phyloP scores from a whole-genome alignment of 2,888 invertebrate species.

The Trichogramma dendrolimi region DNA sequence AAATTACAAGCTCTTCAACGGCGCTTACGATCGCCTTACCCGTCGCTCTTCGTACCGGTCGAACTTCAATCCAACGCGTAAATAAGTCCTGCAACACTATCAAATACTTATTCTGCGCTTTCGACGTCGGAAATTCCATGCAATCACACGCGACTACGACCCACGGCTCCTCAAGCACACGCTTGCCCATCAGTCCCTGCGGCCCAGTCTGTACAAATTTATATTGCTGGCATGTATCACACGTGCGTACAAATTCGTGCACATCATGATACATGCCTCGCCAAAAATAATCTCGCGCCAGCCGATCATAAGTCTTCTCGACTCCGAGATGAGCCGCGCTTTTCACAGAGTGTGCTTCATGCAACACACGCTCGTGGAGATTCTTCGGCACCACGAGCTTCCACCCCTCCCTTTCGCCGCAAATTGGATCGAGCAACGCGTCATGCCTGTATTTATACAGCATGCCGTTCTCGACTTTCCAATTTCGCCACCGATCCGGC shows the following conservation, averaged over 20 bases:
- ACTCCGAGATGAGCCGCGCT: conserved; percentile 8
- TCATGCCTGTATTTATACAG: neutral
- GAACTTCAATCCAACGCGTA: no score
- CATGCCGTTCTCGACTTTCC: no score
- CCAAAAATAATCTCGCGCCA: conserved; percentile 11
- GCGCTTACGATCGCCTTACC: no score
- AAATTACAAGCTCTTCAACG: no score
- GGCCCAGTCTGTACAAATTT: conserved; percentile 15
- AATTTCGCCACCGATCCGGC: neutral
- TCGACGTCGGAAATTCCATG: conserved; percentile 22
- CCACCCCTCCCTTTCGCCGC: neutral
- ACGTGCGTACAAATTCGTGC: neutral
- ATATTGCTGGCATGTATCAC: conserved; percentile 12
- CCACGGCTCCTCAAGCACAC: conserved; percentile 17
- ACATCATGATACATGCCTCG: conserved; percentile 11
- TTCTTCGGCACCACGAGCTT: neutral
- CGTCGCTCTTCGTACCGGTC: no score
- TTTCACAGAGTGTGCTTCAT: neutral
- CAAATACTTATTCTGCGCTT: conserved; percentile 1
- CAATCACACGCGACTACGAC: neutral
- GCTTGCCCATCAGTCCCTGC: conserved; percentile 13
- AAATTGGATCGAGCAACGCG: neutral
- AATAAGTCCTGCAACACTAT: conserved; percentile 23
- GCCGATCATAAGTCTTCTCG: conserved; percentile 15
- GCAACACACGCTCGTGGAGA: neutral